Evolutionary conservation across 2,797 vertebrate species (phyloP).

Genomic region (Psittacula derbiana): DNA sequence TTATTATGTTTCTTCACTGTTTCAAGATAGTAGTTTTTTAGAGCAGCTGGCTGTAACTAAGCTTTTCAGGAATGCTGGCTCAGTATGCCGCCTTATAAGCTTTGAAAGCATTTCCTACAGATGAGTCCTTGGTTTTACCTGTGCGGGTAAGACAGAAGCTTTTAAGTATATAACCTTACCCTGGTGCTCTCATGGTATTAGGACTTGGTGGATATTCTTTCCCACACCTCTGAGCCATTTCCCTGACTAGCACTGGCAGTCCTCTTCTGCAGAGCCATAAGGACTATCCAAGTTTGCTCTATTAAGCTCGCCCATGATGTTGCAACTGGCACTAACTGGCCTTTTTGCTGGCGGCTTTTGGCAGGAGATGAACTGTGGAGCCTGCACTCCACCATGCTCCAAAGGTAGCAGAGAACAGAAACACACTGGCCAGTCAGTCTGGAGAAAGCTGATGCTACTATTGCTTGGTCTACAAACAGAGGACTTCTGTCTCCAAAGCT

Average conservation of each 20-base stretch:
- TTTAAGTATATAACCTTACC: not conserved
- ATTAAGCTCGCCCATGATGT: not conserved
- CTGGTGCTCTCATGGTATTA: not conserved
- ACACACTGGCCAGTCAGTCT: not conserved
- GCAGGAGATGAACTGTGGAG: not conserved
- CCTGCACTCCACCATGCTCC: not conserved
- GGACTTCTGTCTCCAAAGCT: not conserved
- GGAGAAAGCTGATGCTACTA: not conserved
- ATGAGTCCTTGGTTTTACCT: not conserved
- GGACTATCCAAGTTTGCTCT: not conserved
- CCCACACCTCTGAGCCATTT: not conserved
- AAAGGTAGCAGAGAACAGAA: not conserved
- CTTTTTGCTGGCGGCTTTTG: not conserved
- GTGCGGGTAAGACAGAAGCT: not conserved
- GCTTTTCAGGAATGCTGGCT: not conserved
- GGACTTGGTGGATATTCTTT: not conserved
- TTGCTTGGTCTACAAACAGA: constrained; percentile 3
- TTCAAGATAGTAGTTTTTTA: not conserved
- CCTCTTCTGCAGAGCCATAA: not conserved
- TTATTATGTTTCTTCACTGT: not conserved
- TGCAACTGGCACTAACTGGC: not conserved
- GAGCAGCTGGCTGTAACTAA: not conserved
- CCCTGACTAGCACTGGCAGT: not conserved
- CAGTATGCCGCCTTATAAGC: not conserved
- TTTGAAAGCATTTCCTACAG: not conserved